Percentiles rank a stretch among this genome's conserved stretches.
These are phyloP conservation scores for Emys orbicularis DNA, from an alignment of 2,797 vertebrate species.

Conservation along the genomic window DNA sequence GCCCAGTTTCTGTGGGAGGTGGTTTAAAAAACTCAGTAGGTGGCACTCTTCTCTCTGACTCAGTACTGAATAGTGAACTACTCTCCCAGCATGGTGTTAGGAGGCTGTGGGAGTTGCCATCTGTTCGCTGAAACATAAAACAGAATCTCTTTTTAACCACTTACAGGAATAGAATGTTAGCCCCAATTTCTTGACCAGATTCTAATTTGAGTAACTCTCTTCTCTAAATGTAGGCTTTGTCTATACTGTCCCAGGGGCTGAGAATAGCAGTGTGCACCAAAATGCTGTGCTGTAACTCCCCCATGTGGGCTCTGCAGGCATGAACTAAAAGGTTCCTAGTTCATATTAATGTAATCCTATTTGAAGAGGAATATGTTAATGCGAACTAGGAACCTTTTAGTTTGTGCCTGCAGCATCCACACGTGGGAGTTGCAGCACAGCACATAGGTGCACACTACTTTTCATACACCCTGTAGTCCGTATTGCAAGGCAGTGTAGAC, in stretches of 20 bases:
- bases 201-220: neutral
- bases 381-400: neutral
- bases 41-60: conserved; percentile 61
- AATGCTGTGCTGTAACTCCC: neutral
- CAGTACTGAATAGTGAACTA: conserved; percentile 38
- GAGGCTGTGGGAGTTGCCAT: conserved; percentile 65
- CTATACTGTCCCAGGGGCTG: neutral
- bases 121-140: conserved; percentile 65
- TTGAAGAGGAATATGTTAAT: neutral
- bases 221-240: neutral
- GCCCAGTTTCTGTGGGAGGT: conserved; percentile 24
- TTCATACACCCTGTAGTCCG: neutral
- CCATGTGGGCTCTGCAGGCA: neutral
- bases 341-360: neutral
- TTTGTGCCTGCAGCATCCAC: neutral
- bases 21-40: conserved; percentile 55
- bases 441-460: neutral
- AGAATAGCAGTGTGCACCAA: neutral
- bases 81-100: conserved; percentile 62
- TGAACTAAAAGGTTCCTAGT: neutral
- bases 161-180: conserved; percentile 37
- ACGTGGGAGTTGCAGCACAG: neutral
- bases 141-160: conserved; percentile 8
- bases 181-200: conserved; percentile 26
- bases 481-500: neutral